Conservation (phyloP, 2,113 vertebrate species). For the Psittacara wagleri region DNA sequence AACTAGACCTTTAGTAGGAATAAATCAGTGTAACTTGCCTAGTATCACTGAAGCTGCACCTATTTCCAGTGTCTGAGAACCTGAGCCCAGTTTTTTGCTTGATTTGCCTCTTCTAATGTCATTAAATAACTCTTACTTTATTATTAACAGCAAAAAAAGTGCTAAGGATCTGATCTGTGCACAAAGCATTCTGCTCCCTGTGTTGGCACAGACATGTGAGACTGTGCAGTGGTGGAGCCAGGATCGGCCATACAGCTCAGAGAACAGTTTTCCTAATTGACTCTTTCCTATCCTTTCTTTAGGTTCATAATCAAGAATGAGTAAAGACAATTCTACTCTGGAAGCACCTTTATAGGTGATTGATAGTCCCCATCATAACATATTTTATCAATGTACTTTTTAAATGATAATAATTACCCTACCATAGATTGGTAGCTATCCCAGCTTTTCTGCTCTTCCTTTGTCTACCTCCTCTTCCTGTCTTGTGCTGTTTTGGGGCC, state of each 20-base stretch:
- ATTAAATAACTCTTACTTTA: background rate
- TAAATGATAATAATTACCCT: background rate
- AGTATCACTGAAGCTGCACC: background rate
- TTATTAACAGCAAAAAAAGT: background rate
- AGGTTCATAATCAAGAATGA: background rate
- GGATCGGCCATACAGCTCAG: background rate
- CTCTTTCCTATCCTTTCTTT: constrained; percentile 2
- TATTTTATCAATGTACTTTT: background rate
- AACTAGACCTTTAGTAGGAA: background rate
- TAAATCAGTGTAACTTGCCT: background rate
- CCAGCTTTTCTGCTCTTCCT: background rate
- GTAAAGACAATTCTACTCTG: background rate
- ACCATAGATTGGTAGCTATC: background rate
- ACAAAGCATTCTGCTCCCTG: background rate
- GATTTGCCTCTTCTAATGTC: background rate
- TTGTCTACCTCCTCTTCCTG: background rate
- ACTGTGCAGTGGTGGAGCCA: background rate
- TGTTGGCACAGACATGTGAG: background rate
- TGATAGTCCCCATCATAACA: background rate
- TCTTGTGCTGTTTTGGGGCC: background rate
- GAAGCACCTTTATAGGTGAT: background rate
- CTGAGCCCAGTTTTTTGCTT: background rate
- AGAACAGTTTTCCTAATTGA: background rate
- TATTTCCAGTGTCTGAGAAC: background rate
- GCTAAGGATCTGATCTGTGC: background rate